These are phyloP conservation scores for Ascaphus truei DNA, from an alignment of 2,113 vertebrate species.

Conservation along the genomic window DNA sequence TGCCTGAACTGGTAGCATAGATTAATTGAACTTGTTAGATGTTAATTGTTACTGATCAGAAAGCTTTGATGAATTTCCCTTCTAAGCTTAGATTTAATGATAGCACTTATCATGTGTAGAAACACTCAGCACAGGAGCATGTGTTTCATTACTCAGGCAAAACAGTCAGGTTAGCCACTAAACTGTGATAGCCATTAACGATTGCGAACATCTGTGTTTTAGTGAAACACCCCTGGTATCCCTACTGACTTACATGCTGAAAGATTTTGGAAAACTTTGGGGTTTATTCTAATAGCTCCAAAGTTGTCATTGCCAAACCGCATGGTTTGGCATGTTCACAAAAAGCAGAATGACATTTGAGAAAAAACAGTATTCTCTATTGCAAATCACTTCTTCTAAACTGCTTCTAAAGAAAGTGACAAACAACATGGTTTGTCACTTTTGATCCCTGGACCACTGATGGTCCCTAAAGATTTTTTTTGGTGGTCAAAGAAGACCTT, in stretches of 20 bases:
- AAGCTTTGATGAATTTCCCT: background rate
- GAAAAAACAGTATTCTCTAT: too few relatives aligned
- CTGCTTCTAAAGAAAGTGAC: too few relatives aligned
- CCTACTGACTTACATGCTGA: background rate
- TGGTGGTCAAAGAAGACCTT: too few relatives aligned
- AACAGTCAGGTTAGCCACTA: constrained; percentile 2
- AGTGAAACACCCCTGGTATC: background rate
- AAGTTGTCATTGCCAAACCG: too few relatives aligned
- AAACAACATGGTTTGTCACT: too few relatives aligned
- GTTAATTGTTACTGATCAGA: constrained; percentile 24
- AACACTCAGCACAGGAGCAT: constrained; percentile 26
- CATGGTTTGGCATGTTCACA: too few relatives aligned
- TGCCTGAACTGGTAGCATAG: background rate
- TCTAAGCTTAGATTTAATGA: background rate
- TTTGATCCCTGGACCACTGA: too few relatives aligned
- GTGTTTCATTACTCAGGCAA: constrained; percentile 25
- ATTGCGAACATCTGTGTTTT: background rate
- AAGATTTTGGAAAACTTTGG: background rate
- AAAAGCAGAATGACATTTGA: too few relatives aligned
- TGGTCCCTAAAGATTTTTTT: too few relatives aligned
- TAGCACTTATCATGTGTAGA: constrained; percentile 21
- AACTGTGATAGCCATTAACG: constrained; percentile 21
- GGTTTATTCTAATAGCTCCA: too few relatives aligned
- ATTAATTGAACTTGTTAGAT: background rate
- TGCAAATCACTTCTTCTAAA: too few relatives aligned